Percentiles rank a stretch among this genome's conserved stretches.
Conservation (phyloP, 2,888 invertebrate species). For the Noctua pronuba region DNA sequence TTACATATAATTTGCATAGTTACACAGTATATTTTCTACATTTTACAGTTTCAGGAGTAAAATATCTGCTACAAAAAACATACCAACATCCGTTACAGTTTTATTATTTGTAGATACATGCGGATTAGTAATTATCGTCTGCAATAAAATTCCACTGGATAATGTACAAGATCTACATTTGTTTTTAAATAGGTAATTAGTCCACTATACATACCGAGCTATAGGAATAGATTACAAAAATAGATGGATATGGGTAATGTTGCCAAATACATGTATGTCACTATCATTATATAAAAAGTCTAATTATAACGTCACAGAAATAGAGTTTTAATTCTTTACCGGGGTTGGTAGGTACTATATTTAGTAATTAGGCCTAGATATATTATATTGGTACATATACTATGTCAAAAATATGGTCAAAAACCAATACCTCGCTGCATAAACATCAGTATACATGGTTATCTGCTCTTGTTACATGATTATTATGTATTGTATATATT, state of each 20-base stretch:
- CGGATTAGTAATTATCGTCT: slow-evolving; percentile 39
- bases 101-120: slow-evolving; percentile 40
- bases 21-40: slow-evolving; percentile 39
- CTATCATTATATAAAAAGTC: slow-evolving; percentile 57
- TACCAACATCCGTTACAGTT: slow-evolving; percentile 49
- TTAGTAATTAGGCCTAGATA: neutral
- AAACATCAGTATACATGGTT: no score
- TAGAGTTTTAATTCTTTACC: slow-evolving; percentile 38
- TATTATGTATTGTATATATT: no score
- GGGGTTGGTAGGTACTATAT: slow-evolving; percentile 18
- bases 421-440: no score
- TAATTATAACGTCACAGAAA: slow-evolving; percentile 52
- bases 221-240: slow-evolving; percentile 46
- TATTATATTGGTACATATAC: neutral
- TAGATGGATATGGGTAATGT: slow-evolving; percentile 61
- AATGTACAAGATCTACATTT: slow-evolving; percentile 30
- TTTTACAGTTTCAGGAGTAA: slow-evolving; percentile 35
- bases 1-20: slow-evolving; percentile 24
- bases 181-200: slow-evolving; percentile 50
- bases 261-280: slow-evolving; percentile 65
- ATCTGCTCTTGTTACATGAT: no score
- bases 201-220: slow-evolving; percentile 39
- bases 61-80: slow-evolving; percentile 37
- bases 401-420: no score
- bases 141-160: slow-evolving; percentile 38